These are phyloP conservation scores for Musca domestica DNA, from an alignment of 1,140 invertebrate genomes.

Conservation along the genomic window DNA sequence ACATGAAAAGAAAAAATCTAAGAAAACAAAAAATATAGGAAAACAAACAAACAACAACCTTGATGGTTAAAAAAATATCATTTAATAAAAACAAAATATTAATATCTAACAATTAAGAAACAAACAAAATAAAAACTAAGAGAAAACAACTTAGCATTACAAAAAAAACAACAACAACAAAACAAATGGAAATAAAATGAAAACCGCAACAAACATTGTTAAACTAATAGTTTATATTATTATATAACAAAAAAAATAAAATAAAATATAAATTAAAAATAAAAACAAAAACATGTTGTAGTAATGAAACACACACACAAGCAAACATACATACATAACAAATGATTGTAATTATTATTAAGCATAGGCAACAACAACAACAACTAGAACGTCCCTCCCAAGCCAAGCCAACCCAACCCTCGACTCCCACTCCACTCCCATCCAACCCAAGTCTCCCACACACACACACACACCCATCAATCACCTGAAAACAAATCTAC, in stretches of 20 bases:
- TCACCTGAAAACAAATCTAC: too few relatives aligned
- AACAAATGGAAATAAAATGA: neutral
- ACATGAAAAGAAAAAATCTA: slow-evolving; percentile 8
- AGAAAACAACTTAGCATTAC: neutral
- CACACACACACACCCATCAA: too few relatives aligned
- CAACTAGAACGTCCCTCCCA: too few relatives aligned
- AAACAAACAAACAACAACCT: slow-evolving; percentile 33
- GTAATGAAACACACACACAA: too few relatives aligned
- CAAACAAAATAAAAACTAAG: neutral
- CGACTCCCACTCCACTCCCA: too few relatives aligned
- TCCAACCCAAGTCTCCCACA: too few relatives aligned
- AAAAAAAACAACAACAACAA: too few relatives aligned
- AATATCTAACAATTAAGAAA: neutral
- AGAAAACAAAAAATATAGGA: slow-evolving; percentile 22
- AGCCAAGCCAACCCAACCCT: neutral
- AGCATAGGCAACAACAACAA: neutral
- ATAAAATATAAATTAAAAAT: too few relatives aligned
- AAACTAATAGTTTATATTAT: neutral
- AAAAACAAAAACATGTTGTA: too few relatives aligned
- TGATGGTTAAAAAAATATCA: slow-evolving; percentile 51
- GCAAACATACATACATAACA: too few relatives aligned
- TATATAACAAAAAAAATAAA: too few relatives aligned
- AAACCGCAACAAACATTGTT: neutral
- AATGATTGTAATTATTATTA: neutral
- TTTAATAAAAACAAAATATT: slow-evolving; percentile 19